phyloP scores from a whole-genome alignment of 2,113 vertebrate species.

The Girardinichthys multiradiatus region DNA sequence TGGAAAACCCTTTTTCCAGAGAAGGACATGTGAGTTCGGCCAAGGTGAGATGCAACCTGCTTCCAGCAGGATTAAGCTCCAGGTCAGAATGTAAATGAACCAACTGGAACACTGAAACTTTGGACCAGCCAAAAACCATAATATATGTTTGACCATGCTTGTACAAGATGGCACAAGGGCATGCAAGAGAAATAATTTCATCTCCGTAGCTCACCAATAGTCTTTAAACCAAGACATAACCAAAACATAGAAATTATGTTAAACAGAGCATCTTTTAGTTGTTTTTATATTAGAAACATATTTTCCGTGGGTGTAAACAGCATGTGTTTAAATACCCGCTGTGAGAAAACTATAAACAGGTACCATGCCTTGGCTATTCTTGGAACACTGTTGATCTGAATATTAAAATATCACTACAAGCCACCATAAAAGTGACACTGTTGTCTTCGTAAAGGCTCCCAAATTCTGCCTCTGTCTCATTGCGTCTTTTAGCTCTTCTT shows the following conservation, averaged over 20 bases:
- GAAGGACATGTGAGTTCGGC: too few relatives aligned
- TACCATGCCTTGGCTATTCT: not conserved
- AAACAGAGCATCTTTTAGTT: not conserved
- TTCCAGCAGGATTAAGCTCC: too few relatives aligned
- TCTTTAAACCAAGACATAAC: not conserved
- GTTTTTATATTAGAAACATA: not conserved
- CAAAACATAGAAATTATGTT: not conserved
- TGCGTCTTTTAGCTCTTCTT: constrained; percentile 22
- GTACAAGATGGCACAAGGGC: not conserved
- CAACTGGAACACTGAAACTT: not conserved
- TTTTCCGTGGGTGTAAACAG: not conserved
- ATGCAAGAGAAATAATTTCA: not conserved
- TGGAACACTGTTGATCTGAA: not conserved
- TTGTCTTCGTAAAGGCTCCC: not conserved
- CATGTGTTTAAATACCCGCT: not conserved
- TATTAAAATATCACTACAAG: not conserved
- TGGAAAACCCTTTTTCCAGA: too few relatives aligned
- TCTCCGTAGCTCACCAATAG: not conserved
- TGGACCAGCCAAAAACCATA: not conserved
- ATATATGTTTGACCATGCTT: not conserved
- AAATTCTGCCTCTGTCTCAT: not conserved
- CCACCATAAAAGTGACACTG: not conserved
- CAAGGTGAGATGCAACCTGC: too few relatives aligned
- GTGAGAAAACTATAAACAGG: not conserved
- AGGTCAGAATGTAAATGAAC: too few relatives aligned